These are phyloP conservation scores for Leptodirus hochenwartii DNA, from an alignment of 2,888 invertebrate species.

Conservation along the genomic window DNA sequence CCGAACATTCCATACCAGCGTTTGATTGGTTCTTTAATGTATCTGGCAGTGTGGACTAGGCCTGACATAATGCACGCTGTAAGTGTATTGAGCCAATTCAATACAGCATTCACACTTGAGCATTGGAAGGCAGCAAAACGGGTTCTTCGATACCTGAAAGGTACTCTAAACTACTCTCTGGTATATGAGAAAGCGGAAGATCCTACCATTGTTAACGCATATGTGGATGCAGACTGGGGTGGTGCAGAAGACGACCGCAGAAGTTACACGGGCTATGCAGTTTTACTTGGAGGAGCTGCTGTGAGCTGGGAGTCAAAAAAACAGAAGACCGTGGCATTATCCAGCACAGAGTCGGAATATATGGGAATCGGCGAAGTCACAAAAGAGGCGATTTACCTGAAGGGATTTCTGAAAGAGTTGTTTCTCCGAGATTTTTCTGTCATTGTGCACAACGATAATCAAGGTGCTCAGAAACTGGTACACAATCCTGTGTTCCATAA, in stretches of 20 bases:
- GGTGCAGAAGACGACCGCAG: slow-evolving; percentile 9
- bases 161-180: slow-evolving; percentile 6
- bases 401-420: too few species aligned
- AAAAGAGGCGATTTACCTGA: too few species aligned
- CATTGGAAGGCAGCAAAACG: slow-evolving; percentile 8
- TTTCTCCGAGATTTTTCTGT: too few species aligned
- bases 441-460: too few species aligned
- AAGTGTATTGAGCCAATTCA: slow-evolving; percentile 13
- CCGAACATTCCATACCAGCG: too few species aligned
- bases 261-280: slow-evolving; percentile 12
- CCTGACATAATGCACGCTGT: slow-evolving; percentile 14
- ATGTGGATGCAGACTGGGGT: slow-evolving; percentile 17
- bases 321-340: slow-evolving; percentile 18
- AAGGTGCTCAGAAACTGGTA: too few species aligned
- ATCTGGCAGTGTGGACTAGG: slow-evolving; percentile 11
- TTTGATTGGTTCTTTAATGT: slow-evolving; percentile 12
- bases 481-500: too few species aligned
- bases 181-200: slow-evolving; percentile 5
- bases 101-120: slow-evolving; percentile 10
- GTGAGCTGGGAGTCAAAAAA: slow-evolving; percentile 18
- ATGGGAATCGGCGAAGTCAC: too few species aligned
- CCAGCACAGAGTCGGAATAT: slow-evolving; percentile 18
- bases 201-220: slow-evolving; percentile 8
- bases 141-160: slow-evolving; percentile 7
- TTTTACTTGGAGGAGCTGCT: slow-evolving; percentile 14